These are phyloP conservation scores for Axinella damicornis DNA, from an alignment of 37 sponge, comb jelly and placozoan species.

Conservation along the genomic window DNA sequence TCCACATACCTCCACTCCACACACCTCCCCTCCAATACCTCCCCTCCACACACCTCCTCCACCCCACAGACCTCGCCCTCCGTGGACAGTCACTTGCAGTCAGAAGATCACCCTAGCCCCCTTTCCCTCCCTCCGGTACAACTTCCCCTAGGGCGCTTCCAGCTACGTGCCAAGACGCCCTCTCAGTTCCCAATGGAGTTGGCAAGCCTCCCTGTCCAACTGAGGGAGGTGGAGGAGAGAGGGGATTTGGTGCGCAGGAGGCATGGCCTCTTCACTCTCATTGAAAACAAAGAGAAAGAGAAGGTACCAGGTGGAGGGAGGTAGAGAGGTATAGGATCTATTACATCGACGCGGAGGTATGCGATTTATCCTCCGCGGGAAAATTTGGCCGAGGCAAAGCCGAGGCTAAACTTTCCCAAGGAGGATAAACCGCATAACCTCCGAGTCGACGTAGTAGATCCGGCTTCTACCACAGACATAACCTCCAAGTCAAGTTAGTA, in stretches of 20 bases:
- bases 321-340: too few relatives aligned
- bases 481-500: too few relatives aligned
- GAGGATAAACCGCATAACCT: too few relatives aligned
- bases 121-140: background rate
- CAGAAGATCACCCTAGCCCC: too few relatives aligned
- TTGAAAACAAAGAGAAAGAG: conserved; percentile 11
- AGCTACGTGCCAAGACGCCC: conserved; percentile 29
- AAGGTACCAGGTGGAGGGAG: conserved; percentile 11
- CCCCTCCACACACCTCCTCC: background rate
- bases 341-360: too few relatives aligned
- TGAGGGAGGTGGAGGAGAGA: conserved; percentile 7
- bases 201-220: background rate
- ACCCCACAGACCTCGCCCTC: background rate
- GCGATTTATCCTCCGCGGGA: too few relatives aligned
- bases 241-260: conserved; percentile 24
- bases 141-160: background rate
- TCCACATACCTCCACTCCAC: background rate
- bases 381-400: too few relatives aligned
- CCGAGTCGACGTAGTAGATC: too few relatives aligned
- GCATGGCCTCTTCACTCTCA: conserved; percentile 24
- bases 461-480: too few relatives aligned
- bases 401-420: too few relatives aligned
- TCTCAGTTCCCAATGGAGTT: conserved; percentile 53
- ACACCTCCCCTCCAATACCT: too few relatives aligned
- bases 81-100: background rate